Evolutionary conservation across 2,797 vertebrate genomes (phyloP).

Genomic region (Distichodus sexfasciatus): DNA sequence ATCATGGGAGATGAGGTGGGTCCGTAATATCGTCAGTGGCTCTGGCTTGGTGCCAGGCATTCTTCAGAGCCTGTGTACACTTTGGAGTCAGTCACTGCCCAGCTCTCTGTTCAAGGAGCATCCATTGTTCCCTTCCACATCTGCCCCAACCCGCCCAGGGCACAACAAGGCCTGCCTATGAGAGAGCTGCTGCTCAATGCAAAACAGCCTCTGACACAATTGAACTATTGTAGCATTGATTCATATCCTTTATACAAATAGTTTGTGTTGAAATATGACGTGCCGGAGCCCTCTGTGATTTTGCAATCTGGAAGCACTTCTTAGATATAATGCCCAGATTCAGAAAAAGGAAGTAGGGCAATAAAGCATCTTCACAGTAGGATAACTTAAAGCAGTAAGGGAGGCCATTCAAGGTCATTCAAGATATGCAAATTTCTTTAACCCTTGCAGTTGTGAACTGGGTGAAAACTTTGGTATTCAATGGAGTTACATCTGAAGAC

Average conservation of each 20-base stretch:
- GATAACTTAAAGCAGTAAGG: too few relatives aligned
- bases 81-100: conserved; percentile 94
- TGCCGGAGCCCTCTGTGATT: conserved; percentile 16
- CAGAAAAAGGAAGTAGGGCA: not conserved
- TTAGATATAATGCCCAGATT: not conserved
- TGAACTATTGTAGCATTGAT: conserved; percentile 64
- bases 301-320: not conserved
- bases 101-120: conserved; percentile 76
- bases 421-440: too few relatives aligned
- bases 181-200: conserved; percentile 82
- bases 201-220: conserved; percentile 76
- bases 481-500: too few relatives aligned
- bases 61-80: conserved; percentile 84
- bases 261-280: conserved; percentile 53
- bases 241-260: conserved; percentile 59
- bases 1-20: conserved; percentile 89
- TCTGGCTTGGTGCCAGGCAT: conserved; percentile 86
- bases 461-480: too few relatives aligned
- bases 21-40: conserved; percentile 76
- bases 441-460: too few relatives aligned
- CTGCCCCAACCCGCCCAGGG: conserved; percentile 76
- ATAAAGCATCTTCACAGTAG: too few relatives aligned
- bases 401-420: too few relatives aligned
- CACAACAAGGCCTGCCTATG: conserved; percentile 90
- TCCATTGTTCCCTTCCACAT: conserved; percentile 91